Evolutionary conservation across 1,140 invertebrate genomes (phyloP).

Genomic region (Heliconius eleuchia): DNA sequence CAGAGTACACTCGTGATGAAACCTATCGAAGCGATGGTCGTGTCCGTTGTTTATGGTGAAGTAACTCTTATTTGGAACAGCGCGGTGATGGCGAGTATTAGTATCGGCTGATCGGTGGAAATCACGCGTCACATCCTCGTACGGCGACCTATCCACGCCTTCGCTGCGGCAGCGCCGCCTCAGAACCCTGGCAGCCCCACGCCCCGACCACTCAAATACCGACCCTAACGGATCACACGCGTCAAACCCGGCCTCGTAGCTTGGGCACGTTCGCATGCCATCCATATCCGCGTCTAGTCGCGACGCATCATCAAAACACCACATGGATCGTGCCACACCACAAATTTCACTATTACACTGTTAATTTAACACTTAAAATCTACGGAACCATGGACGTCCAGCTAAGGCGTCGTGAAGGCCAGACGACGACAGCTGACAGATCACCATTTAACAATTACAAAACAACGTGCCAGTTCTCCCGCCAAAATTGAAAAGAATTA

Average conservation of each 20-base stretch:
- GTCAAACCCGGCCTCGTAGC: slow-evolving; percentile 74
- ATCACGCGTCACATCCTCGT: slow-evolving; percentile 69
- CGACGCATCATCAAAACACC: slow-evolving; percentile 69
- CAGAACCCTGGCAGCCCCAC: slow-evolving; percentile 65
- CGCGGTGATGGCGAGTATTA: slow-evolving; percentile 50
- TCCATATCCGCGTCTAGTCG: slow-evolving; percentile 73
- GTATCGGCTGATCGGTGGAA: slow-evolving; percentile 54
- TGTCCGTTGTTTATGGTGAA: slow-evolving; percentile 66
- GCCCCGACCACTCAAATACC: slow-evolving; percentile 68
- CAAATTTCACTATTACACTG: slow-evolving; percentile 67
- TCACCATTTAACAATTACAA: slow-evolving; percentile 62
- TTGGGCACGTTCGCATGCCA: slow-evolving; percentile 69
- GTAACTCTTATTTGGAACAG: slow-evolving; percentile 62
- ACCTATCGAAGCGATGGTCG: slow-evolving; percentile 53
- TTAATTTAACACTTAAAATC: slow-evolving; percentile 65
- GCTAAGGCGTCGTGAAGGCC: slow-evolving; percentile 60
- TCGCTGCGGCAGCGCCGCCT: slow-evolving; percentile 74
- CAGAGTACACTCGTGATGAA: slow-evolving; percentile 63
- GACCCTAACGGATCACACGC: slow-evolving; percentile 69
- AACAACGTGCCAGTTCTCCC: slow-evolving; percentile 69
- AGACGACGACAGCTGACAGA: slow-evolving; percentile 75
- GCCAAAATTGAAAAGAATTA: slow-evolving; percentile 75
- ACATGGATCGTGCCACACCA: slow-evolving; percentile 63
- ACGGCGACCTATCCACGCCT: slow-evolving; percentile 71
- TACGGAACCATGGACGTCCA: slow-evolving; percentile 56